Conservation (phyloP, 2,797 vertebrate genomes). For the Hydrophis major region DNA sequence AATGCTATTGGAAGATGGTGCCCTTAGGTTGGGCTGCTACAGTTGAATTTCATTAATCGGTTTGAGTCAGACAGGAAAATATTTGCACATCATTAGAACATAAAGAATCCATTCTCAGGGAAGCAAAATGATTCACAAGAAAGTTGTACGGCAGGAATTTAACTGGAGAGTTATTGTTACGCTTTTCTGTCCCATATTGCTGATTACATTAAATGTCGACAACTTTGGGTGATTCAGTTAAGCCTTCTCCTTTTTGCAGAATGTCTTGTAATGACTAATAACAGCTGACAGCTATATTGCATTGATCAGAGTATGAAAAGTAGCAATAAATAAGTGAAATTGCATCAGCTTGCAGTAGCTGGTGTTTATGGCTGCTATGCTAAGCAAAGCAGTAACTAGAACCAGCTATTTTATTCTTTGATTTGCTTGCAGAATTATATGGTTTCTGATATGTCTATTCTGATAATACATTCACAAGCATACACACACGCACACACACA, state of each 20-base stretch:
- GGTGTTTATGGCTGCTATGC: background rate
- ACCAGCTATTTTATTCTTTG: background rate
- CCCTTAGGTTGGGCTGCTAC: background rate
- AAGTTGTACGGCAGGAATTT: background rate
- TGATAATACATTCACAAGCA: background rate
- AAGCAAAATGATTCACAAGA: background rate
- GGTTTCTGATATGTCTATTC: background rate
- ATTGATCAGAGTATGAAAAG: background rate
- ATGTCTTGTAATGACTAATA: background rate
- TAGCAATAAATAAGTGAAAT: conserved; percentile 1
- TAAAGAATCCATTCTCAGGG: background rate
- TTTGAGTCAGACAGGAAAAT: background rate
- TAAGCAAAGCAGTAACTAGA: background rate
- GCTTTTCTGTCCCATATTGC: background rate
- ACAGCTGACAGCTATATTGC: conserved; percentile 2
- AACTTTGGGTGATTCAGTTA: background rate
- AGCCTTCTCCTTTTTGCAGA: background rate
- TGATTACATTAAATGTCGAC: background rate
- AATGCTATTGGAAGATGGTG: background rate
- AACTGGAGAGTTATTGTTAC: background rate
- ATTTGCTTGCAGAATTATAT: conserved; percentile 1
- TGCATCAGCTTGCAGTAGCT: background rate
- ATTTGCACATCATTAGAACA: background rate
- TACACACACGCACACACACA: too few relatives aligned
- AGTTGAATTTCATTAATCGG: background rate